phyloP scores from a whole-genome alignment of 2,113 vertebrate genomes.

The Anhinga anhinga region DNA sequence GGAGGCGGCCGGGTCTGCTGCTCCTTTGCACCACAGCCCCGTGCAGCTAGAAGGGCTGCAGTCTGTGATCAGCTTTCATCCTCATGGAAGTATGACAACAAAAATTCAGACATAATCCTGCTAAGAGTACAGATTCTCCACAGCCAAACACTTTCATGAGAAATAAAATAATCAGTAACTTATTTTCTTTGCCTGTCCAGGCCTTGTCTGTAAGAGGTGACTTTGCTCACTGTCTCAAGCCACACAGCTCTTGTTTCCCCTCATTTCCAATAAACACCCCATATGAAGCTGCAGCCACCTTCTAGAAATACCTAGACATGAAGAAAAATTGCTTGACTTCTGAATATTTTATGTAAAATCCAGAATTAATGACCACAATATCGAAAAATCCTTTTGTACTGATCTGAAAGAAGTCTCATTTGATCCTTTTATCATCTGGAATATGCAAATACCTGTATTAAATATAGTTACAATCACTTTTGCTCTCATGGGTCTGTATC shows the following conservation, averaged over 20 bases:
- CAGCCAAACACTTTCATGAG: not conserved
- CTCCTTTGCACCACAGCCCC: not conserved
- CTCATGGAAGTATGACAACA: not conserved
- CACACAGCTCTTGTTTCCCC: not conserved
- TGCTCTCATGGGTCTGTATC: not conserved
- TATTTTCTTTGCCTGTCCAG: not conserved
- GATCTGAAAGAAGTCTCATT: not conserved
- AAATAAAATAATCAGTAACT: not conserved
- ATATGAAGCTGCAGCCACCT: not conserved
- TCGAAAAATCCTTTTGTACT: not conserved
- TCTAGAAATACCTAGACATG: not conserved
- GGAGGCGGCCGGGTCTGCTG: not conserved
- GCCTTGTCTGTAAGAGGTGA: not conserved
- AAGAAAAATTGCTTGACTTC: not conserved
- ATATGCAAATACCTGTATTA: constrained; percentile 38
- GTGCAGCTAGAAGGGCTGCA: fast-evolving
- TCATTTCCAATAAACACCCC: not conserved
- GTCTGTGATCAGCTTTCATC: not conserved
- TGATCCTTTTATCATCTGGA: constrained; percentile 8
- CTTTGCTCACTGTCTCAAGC: not conserved
- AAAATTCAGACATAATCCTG: not conserved
- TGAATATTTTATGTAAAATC: not conserved
- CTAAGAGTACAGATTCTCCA: not conserved
- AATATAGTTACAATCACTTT: constrained; percentile 31
- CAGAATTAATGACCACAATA: not conserved